Evolutionary conservation across 2,888 invertebrate species (phyloP).

Genomic region (Coleophora flavipennella): DNA sequence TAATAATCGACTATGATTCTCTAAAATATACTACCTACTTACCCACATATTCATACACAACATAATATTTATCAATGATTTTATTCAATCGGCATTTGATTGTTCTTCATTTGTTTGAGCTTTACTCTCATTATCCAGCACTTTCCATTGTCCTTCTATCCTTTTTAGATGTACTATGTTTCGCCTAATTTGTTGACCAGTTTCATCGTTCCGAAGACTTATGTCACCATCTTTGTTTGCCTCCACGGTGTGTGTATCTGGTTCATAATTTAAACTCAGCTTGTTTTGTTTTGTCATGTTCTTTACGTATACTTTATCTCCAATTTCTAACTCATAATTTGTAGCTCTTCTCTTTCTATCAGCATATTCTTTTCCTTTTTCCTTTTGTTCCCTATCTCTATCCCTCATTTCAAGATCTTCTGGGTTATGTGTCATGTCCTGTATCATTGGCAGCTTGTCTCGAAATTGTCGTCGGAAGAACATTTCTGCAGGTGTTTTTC

Average conservation of each 20-base stretch:
- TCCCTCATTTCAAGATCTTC: constrained; percentile 16
- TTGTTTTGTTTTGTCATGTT: constrained; percentile 15
- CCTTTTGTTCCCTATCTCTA: constrained; percentile 15
- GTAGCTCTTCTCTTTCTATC: constrained; percentile 14
- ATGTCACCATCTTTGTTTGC: constrained; percentile 8
- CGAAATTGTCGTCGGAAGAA: constrained; percentile 20
- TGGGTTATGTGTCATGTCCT: constrained; percentile 2
- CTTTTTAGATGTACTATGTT: no score
- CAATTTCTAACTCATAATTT: constrained; percentile 11
- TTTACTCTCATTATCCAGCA: no score
- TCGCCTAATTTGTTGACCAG: constrained; percentile 14
- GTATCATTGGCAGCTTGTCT: constrained; percentile 18
- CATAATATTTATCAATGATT: no score
- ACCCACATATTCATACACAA: no score
- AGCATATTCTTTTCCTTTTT: no score
- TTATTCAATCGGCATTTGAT: no score
- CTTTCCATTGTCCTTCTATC: no score
- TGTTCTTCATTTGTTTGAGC: no score
- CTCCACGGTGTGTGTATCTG: constrained; percentile 12
- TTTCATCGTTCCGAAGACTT: constrained; percentile 13
- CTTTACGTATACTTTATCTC: constrained; percentile 19
- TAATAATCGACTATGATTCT: no score
- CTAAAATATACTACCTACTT: no score
- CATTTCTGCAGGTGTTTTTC: constrained; percentile 19
- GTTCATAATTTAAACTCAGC: constrained; percentile 8